Base-by-base conservation (phyloP, 2,113 vertebrate genomes). In the Prietella phreatophila region DNA sequence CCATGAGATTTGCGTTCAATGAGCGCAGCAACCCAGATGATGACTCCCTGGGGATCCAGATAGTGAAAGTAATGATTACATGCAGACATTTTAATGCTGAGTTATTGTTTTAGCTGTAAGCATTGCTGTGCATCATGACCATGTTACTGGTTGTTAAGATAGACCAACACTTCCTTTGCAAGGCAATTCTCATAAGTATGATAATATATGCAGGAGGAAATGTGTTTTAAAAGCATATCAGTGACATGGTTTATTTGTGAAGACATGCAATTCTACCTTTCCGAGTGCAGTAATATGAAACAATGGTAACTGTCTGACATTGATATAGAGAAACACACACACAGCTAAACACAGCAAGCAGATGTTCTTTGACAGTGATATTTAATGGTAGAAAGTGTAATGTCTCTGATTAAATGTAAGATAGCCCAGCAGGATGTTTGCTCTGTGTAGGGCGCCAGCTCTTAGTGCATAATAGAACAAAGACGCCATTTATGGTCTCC, bases 1-100 rank as follows among this genome's bases (percentile, higher is more conserved):
- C 98, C 0, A 96, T 99, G 93, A 97, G 98, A 15, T 99, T 99
- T 83, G 97, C 98, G 7, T 99, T 99, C 89, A 99, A 99, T 87
- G 98, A 99, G 91, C 97, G 97, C 84, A 99, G 98, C 91, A 99
- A 99, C 93, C 98, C 98, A 15, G 98, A 99, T 85, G 98, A 99
- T 85, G 98, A 99, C 90, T 99, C 97, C 2, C 97, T 99, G 92
- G 98, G 98, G 86, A 97, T 99, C 92, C 98, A 99, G 89, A 99
- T 99, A 78, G 98, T 99, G 86, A 99, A 99, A 97, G 98, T 98
- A 96, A 67, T 83, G 3, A 73, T 30, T 30, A 47, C 50, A 17
- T 50, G 42, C 30, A 47, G 27, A 30, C 30, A 22, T 79, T 30
- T 53, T 53, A 79, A 58, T 60, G 30, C 39, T 14, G 17, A 36